Conservation (phyloP, 2,797 vertebrate genomes). For the Lepus oiostolus region DNA sequence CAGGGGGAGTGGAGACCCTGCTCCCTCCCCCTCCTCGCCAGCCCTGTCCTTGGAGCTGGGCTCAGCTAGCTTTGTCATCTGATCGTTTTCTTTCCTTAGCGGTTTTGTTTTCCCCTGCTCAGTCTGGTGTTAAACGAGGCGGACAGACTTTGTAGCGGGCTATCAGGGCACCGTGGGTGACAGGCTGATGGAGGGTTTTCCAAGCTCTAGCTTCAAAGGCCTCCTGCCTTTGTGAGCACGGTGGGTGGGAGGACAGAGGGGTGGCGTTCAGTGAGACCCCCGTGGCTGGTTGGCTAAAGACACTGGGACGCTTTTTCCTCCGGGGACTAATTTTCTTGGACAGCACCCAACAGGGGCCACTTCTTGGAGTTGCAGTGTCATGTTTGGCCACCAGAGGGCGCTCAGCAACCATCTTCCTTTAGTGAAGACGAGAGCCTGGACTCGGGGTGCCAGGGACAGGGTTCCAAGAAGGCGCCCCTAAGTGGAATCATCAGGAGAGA, state of each 20-base stretch:
- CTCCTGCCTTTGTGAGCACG: background rate
- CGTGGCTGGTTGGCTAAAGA: background rate
- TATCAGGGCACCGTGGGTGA: background rate
- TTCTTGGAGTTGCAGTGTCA: background rate
- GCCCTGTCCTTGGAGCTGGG: background rate
- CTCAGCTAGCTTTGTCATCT: background rate
- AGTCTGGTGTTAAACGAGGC: background rate
- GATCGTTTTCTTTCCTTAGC: slow-evolving; percentile 17
- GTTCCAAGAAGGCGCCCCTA: background rate
- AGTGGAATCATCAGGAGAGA: background rate
- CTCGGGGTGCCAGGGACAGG: accelerated
- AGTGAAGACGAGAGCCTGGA: background rate
- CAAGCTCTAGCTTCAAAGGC: background rate
- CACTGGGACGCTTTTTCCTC: background rate
- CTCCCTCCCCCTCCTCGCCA: background rate
- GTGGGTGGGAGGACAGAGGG: background rate
- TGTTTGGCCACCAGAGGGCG: background rate
- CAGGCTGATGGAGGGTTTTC: background rate
- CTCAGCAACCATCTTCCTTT: background rate
- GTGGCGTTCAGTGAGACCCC: background rate
- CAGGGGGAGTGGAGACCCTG: accelerated
- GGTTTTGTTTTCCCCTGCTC: background rate
- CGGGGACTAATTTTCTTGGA: background rate
- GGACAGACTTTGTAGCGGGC: background rate
- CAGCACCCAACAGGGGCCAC: accelerated